Evolutionary conservation across 2,888 invertebrate species (phyloP).

Genomic region (Sphaerophoria rueppellii): DNA sequence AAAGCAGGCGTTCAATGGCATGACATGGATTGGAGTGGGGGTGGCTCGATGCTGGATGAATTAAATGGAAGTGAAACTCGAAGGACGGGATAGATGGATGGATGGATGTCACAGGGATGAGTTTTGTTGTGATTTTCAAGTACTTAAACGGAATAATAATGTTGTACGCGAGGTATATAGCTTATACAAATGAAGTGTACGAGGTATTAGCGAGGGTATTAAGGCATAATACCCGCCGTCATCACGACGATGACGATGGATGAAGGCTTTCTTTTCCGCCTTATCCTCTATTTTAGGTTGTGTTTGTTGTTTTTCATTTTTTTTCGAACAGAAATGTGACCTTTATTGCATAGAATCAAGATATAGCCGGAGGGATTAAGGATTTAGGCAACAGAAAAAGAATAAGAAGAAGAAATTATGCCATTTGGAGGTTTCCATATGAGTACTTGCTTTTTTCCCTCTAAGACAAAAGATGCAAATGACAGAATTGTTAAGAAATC

Average conservation of each 20-base stretch:
- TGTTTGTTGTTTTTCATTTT: not conserved
- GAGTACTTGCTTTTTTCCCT: not conserved
- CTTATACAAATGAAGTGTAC: slow-evolving; percentile 69
- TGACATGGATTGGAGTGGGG: slow-evolving; percentile 34
- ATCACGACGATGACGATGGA: not conserved
- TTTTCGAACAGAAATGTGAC: slow-evolving; percentile 19
- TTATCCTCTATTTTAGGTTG: not conserved
- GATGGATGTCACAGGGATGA: slow-evolving; percentile 55
- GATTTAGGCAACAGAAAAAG: slow-evolving; percentile 9
- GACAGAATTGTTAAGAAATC: slow-evolving; percentile 49
- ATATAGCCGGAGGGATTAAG: slow-evolving; percentile 3
- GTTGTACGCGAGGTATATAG: slow-evolving; percentile 69
- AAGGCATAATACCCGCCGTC: slow-evolving; percentile 54
- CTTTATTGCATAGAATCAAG: slow-evolving; percentile 10
- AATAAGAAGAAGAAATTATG: slow-evolving; percentile 4
- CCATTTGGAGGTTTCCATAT: slow-evolving; percentile 36
- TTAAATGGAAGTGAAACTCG: not conserved
- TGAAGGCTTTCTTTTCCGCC: slow-evolving; percentile 36
- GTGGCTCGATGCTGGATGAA: not conserved
- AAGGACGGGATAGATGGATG: slow-evolving; percentile 6
- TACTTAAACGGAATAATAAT: slow-evolving; percentile 74
- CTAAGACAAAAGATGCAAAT: slow-evolving; percentile 63
- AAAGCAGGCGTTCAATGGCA: not conserved
- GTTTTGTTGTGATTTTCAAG: slow-evolving; percentile 73
- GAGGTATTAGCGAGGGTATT: slow-evolving; percentile 69